phyloP scores from a whole-genome alignment of 2,113 vertebrate genomes.

The Pseudonaja textilis region DNA sequence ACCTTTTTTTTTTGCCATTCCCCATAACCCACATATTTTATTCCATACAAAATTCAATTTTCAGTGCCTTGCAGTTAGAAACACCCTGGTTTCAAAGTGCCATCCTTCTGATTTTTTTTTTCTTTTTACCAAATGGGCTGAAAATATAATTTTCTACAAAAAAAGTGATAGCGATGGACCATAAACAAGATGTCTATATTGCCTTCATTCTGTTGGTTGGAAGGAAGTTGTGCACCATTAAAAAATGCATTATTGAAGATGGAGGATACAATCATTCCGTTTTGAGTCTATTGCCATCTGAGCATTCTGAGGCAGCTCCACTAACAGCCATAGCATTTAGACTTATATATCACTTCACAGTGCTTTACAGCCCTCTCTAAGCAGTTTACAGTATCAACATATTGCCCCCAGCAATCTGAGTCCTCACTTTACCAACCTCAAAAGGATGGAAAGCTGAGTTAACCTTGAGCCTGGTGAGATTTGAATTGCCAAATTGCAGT shows the following conservation, averaged over 20 bases:
- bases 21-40: conserved; percentile 29
- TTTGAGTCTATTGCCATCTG: too few species aligned
- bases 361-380: too few species aligned
- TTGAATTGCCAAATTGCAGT: too few species aligned
- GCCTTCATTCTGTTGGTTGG: background rate
- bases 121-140: conserved; percentile 13
- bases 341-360: too few species aligned
- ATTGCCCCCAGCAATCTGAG: too few species aligned
- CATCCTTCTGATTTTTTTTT: background rate
- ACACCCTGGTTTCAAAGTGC: background rate
- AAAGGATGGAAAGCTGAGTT: too few species aligned
- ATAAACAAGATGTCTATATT: background rate
- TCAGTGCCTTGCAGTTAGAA: conserved; percentile 2
- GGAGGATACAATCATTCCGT: background rate
- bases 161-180: background rate
- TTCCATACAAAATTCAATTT: conserved; percentile 15
- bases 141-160: conserved; percentile 27
- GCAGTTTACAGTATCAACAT: too few species aligned
- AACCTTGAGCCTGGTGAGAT: too few species aligned
- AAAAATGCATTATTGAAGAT: background rate
- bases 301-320: background rate
- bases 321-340: background rate
- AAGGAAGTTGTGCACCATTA: background rate
- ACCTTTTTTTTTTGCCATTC: background rate
- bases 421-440: too few species aligned